Conservation (phyloP, 2,797 vertebrate species). For the Sebastes trivittatus region DNA sequence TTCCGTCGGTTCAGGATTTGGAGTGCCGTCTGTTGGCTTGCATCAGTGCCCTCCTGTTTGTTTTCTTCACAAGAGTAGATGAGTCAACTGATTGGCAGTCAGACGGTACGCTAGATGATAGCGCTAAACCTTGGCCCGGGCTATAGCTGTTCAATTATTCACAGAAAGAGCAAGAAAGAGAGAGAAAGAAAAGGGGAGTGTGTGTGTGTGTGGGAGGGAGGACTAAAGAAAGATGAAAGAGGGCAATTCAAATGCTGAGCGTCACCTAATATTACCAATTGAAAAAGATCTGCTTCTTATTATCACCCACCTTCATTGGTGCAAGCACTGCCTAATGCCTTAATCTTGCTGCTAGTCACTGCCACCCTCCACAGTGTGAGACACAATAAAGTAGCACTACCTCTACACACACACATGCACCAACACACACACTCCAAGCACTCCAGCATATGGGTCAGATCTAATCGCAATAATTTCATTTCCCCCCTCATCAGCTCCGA, state of each 20-base stretch:
- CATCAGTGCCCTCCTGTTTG: constrained; percentile 59
- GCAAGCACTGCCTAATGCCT: constrained; percentile 44
- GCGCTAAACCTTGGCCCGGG: constrained; percentile 60
- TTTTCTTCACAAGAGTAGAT: constrained; percentile 70
- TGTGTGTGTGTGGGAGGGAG: neutral
- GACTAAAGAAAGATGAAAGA: constrained; percentile 22
- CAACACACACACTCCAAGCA: constrained; percentile 59
- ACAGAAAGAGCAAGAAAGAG: constrained; percentile 41
- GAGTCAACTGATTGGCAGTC: constrained; percentile 73
- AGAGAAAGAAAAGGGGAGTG: neutral
- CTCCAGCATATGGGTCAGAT: constrained; percentile 80
- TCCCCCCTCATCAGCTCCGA: constrained; percentile 78
- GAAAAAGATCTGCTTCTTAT: constrained; percentile 44
- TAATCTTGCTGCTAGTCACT: constrained; percentile 55
- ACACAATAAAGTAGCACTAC: constrained; percentile 52
- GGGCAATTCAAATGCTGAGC: constrained; percentile 20
- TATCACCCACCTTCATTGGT: constrained; percentile 51
- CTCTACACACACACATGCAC: constrained; percentile 30
- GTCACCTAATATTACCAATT: constrained; percentile 43
- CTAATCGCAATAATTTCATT: constrained; percentile 82
- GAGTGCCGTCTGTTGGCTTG: constrained; percentile 55
- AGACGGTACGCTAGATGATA: constrained; percentile 48
- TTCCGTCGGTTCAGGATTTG: constrained; percentile 55
- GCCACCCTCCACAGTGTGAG: constrained; percentile 53
- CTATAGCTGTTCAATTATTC: constrained; percentile 65